Conservation (phyloP, 2,113 vertebrate species). For the Haliaeetus leucogaster region DNA sequence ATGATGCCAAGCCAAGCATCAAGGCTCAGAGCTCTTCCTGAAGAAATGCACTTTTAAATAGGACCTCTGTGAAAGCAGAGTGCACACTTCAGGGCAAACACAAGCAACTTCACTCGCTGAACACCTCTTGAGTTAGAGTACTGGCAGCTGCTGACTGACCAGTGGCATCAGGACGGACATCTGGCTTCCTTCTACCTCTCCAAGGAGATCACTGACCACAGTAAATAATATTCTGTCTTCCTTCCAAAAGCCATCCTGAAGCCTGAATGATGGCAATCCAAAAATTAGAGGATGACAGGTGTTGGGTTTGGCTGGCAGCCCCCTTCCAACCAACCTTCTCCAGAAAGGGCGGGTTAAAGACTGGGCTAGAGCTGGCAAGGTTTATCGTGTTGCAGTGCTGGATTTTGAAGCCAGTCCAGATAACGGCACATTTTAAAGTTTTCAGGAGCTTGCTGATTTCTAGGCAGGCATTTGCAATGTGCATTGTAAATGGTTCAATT, state of each 20-base stretch:
- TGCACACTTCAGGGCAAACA: neutral
- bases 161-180: neutral
- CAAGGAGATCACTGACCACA: neutral
- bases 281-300: conserved; percentile 43
- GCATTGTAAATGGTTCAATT: neutral
- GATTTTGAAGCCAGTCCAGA: conserved; percentile 26
- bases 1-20: neutral
- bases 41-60: neutral
- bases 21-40: neutral
- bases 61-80: neutral
- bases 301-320: conserved; percentile 36
- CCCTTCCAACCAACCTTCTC: conserved; percentile 32
- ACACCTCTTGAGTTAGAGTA: neutral
- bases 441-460: conserved; percentile 34
- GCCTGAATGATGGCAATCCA: neutral
- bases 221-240: neutral
- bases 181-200: neutral
- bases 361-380: conserved; percentile 21
- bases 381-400: neutral
- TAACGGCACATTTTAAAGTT: neutral
- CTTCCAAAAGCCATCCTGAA: neutral
- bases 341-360: conserved; percentile 36
- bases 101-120: neutral
- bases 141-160: neutral
- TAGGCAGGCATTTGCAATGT: neutral